These are phyloP conservation scores for Campylomormyrus numenius DNA, from an alignment of 2,113 vertebrate species.

Conservation along the genomic window DNA sequence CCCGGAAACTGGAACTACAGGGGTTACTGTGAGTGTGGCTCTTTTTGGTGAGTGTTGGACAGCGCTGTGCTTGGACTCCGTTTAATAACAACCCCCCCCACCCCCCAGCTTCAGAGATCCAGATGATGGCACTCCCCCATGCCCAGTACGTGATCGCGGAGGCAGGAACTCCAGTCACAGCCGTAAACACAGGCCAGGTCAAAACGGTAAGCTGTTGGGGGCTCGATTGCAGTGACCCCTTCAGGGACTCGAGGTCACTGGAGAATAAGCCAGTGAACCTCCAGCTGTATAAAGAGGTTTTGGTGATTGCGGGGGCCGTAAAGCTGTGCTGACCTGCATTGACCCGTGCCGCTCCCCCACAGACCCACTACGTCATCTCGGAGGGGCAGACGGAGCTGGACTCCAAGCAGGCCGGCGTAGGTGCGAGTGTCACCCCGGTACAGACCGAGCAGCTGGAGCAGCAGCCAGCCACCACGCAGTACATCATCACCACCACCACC, in stretches of 20 bases:
- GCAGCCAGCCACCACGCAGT: slow-evolving; percentile 79
- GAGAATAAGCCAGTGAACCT: not conserved
- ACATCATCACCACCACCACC: slow-evolving; percentile 89
- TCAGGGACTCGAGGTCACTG: not conserved
- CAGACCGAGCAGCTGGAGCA: slow-evolving; percentile 71
- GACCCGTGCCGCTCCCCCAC: not conserved
- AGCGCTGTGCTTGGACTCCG: not conserved
- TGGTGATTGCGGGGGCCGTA: not conserved
- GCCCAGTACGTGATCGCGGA: slow-evolving; percentile 94
- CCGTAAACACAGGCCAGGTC: slow-evolving; percentile 76
- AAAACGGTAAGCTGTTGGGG: slow-evolving; percentile 73
- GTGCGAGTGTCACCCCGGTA: slow-evolving; percentile 52
- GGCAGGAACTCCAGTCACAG: slow-evolving; percentile 71
- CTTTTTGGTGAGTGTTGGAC: not conserved
- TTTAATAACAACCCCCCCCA: not conserved
- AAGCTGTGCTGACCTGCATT: not conserved
- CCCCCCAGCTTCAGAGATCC: slow-evolving; percentile 84
- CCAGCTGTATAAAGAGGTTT: not conserved
- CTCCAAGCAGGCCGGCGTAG: slow-evolving; percentile 61
- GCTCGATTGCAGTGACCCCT: not conserved
- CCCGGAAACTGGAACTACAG: slow-evolving; percentile 89
- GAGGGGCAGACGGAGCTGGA: slow-evolving; percentile 86
- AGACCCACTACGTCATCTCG: slow-evolving; percentile 96
- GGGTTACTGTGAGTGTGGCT: slow-evolving; percentile 74
- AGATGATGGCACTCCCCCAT: slow-evolving; percentile 95